A percentile compares a stretch with the other conserved stretches of the same genome.
Conservation (phyloP, 2,113 vertebrate genomes). For the Passer montanus region DNA sequence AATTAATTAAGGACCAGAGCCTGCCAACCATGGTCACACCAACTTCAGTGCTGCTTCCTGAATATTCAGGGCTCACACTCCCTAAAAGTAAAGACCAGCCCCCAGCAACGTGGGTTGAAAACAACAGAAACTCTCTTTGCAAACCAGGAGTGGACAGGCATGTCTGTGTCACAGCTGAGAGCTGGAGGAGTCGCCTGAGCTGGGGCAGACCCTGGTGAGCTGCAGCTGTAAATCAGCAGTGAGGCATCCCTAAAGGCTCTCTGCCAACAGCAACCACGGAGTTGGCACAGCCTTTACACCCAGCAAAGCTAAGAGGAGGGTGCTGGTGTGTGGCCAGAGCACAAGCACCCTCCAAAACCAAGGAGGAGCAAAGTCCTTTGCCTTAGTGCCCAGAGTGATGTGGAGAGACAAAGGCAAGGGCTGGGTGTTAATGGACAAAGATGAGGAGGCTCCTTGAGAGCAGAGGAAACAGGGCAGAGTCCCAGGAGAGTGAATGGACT, state of each 20-base stretch:
- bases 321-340: fast-evolving
- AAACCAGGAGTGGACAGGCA: not conserved
- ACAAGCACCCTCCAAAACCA: not conserved
- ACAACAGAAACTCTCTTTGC: not conserved
- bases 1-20: constrained; percentile 57
- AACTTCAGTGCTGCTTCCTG: constrained; percentile 5
- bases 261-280: fast-evolving
- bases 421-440: not conserved
- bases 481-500: not conserved
- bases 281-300: not conserved
- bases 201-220: not conserved
- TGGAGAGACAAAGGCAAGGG: not conserved
- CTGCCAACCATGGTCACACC: not conserved
- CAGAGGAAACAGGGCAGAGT: not conserved
- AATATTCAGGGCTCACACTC: not conserved
- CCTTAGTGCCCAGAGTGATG: not conserved
- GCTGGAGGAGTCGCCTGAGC: fast-evolving
- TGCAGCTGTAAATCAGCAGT: not conserved
- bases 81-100: not conserved
- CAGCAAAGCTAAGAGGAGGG: not conserved
- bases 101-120: not conserved
- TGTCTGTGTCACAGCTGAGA: not conserved
- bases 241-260: not conserved
- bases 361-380: not conserved
- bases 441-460: not conserved